phyloP scores from a whole-genome alignment of 1,140 invertebrate species.

The Aphidius gifuensis region DNA sequence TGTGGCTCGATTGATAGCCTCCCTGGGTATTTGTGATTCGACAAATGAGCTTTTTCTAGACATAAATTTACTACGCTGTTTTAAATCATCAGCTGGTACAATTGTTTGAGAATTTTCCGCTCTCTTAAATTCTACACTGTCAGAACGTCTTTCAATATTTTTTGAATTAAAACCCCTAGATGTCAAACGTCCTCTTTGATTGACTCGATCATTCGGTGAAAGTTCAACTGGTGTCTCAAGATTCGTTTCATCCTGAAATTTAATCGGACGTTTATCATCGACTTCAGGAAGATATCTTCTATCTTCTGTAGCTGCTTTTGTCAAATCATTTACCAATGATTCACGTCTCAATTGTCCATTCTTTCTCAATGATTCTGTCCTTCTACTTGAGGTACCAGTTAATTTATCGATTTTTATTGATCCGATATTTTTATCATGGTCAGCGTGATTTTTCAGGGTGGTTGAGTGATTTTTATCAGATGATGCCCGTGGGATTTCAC shows the following conservation, averaged over 20 bases:
- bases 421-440: slow-evolving; percentile 17
- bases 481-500: slow-evolving; percentile 1
- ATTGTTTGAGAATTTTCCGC: slow-evolving; percentile 38
- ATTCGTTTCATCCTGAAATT: not conserved
- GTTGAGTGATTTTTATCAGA: slow-evolving; percentile 16
- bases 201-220: not conserved
- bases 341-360: not conserved
- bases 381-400: slow-evolving; percentile 2
- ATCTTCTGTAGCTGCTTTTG: slow-evolving; percentile 12
- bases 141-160: slow-evolving; percentile 27
- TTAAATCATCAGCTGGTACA: slow-evolving; percentile 30
- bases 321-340: slow-evolving; percentile 8
- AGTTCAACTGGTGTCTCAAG: slow-evolving; percentile 10
- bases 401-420: not conserved
- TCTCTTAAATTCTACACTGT: slow-evolving; percentile 37
- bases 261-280: not conserved
- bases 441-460: slow-evolving; percentile 17
- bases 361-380: not conserved
- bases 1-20: slow-evolving; percentile 11
- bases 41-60: slow-evolving; percentile 8
- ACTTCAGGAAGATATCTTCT: slow-evolving; percentile 19
- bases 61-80: slow-evolving; percentile 24
- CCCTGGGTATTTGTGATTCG: slow-evolving; percentile 1
- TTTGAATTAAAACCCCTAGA: slow-evolving; percentile 6
- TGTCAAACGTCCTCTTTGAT: not conserved